Conservation (phyloP, 2,113 vertebrate genomes). For the Calidris pygmaea region DNA sequence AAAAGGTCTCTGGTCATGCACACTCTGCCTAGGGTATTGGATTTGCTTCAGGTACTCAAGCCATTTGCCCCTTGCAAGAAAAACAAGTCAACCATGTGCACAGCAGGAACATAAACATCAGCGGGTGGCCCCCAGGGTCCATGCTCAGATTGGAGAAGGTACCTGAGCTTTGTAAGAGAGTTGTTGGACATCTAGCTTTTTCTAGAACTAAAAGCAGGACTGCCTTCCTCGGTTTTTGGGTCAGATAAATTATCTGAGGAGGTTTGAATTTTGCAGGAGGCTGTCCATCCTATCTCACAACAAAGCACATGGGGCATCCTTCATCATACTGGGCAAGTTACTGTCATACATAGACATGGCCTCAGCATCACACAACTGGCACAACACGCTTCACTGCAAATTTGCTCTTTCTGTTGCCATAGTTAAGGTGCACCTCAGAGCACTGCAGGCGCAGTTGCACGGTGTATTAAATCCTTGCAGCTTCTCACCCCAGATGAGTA, state of each 20-base stretch:
- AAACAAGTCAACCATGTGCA: background rate
- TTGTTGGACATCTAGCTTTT: background rate
- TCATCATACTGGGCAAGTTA: accelerated
- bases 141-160: background rate
- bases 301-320: background rate
- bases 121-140: accelerated
- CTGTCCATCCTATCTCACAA: background rate
- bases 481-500: background rate
- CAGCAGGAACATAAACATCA: accelerated
- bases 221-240: background rate
- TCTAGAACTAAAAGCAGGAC: background rate
- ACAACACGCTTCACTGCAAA: background rate
- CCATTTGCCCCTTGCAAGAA: background rate
- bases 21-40: background rate
- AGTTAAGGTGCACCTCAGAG: background rate
- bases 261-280: background rate
- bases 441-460: background rate
- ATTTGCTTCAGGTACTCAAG: background rate
- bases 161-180: background rate
- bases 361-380: background rate
- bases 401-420: background rate
- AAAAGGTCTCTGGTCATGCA: background rate
- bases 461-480: background rate
- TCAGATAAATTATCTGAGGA: background rate
- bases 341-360: accelerated